These are phyloP conservation scores for Drosophila paracracens DNA, from an alignment of 2,888 invertebrate species.

Conservation along the genomic window DNA sequence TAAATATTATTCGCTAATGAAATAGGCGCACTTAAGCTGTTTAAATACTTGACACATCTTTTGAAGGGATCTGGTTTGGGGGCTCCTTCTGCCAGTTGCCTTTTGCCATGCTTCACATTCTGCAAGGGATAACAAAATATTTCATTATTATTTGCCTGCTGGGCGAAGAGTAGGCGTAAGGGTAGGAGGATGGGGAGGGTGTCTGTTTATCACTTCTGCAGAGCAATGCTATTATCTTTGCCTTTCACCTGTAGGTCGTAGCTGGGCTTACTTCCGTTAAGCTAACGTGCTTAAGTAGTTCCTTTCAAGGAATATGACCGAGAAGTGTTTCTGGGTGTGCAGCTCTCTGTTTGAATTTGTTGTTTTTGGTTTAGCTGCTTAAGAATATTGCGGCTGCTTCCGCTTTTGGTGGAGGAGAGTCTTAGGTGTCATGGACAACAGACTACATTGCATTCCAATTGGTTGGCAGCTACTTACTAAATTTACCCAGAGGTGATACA, in stretches of 20 bases:
- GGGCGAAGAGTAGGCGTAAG: background rate
- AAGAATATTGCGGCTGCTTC: constrained; percentile 65
- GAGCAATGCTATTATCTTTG: constrained; percentile 9
- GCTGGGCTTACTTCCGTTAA: constrained; percentile 54
- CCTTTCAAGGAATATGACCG: constrained; percentile 47
- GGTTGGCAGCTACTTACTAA: constrained; percentile 68
- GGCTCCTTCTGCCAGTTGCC: background rate
- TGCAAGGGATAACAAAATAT: constrained; percentile 23
- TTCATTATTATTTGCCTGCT: constrained; percentile 3
- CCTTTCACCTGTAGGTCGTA: constrained; percentile 42
- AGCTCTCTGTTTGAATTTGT: constrained; percentile 23
- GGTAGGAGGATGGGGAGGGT: too few relatives aligned
- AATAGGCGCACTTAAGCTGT: background rate
- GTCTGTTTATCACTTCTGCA: constrained; percentile 7
- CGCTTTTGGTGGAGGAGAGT: constrained; percentile 25
- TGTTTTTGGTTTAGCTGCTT: constrained; percentile 57
- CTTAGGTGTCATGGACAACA: constrained; percentile 44
- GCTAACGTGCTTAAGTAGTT: constrained; percentile 66
- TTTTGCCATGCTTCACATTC: constrained; percentile 1
- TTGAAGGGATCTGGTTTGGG: background rate
- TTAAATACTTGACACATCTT: background rate
- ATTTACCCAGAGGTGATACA: constrained; percentile 61
- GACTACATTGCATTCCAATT: constrained; percentile 30
- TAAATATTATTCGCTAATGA: background rate
- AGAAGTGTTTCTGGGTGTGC: constrained; percentile 25